Base-by-base conservation (phyloP, 1,140 invertebrate species). In the Drosophila arawakana region DNA sequence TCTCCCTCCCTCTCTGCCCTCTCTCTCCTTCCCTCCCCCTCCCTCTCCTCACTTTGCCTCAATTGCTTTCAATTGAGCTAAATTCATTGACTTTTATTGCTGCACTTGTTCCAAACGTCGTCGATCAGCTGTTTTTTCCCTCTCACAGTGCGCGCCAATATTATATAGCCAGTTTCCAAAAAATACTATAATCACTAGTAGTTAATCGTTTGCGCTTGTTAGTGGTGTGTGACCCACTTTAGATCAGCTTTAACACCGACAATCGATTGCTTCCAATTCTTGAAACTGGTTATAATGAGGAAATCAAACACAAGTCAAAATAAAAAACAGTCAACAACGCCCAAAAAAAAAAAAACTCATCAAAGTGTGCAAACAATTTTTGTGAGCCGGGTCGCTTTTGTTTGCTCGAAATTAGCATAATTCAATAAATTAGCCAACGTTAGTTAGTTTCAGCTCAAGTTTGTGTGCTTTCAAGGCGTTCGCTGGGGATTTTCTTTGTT, bases 1-100 rank as follows among this genome's bases (percentile, higher is more conserved):
- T 21, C 18, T 41, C 13, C 30, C 47, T 61, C 35, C 35, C 13
- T 54, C 47, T 18, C 60, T 18, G 13, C 10, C 46, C 0, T n/a
- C 18, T 41, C 13, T 37, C 47, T 61, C 35, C 35, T 11, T 54
- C 47, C 18, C 60, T 18, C 21, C 10, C 46, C 0, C 9, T 50
- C 18, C 49, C 25, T 30, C 37, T 39, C 46, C 15, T 25, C 18
- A 39, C 54, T 67, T 67, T 59, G 43, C 62, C 49, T 68, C 79
- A 90, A 90, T 90, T 90, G 81, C 72, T 65, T 81, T 71, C 82
- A 90, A 90, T 90, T 90, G 75, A 83, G 80, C 80, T 77, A 78
- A 86, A 90, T 88, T 90, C 73, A 67, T 70, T 62, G 70, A 76
- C 76, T 85, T 84, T 80, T 83, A 78, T 71, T 77, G 79, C 83